A percentile compares a stretch with the other conserved stretches of the same genome.
Conservation (phyloP, 2,797 vertebrate genomes). For the Setipinna tenuifilis region DNA sequence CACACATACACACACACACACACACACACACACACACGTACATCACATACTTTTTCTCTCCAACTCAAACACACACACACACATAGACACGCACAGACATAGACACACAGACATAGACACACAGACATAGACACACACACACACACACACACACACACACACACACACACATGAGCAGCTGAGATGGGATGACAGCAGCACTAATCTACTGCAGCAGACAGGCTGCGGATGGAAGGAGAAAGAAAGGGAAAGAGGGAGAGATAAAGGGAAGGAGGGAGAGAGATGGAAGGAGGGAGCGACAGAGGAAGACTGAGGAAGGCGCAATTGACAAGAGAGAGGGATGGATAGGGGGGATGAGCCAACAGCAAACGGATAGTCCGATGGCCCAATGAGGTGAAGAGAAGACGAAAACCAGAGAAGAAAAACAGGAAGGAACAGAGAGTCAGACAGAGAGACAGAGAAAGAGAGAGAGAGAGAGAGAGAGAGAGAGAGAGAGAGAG, state of each 20-base stretch:
- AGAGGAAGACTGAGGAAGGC: neutral
- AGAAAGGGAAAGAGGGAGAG: neutral
- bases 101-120: neutral
- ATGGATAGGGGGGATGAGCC: neutral
- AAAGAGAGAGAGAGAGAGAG: neutral
- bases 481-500: neutral
- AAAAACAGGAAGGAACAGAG: neutral
- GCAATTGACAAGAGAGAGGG: neutral
- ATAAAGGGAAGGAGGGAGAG: neutral
- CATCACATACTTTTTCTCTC: too few relatives aligned
- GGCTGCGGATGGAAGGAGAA: neutral
- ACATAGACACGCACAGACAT: neutral
- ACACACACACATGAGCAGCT: neutral
- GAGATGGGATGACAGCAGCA: neutral
- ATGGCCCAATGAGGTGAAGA: neutral
- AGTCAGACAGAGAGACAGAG: neutral
- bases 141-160: conserved; percentile 10
- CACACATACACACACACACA: neutral
- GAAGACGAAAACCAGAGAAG: neutral
- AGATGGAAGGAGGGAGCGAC: neutral
- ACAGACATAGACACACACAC: neutral
- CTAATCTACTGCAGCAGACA: conserved; percentile 11
- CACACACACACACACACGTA: neutral
- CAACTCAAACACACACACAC: conserved; percentile 10
- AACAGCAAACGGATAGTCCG: neutral